Conservation (phyloP, 1,140 invertebrate species). For the Drosophila tani region DNA sequence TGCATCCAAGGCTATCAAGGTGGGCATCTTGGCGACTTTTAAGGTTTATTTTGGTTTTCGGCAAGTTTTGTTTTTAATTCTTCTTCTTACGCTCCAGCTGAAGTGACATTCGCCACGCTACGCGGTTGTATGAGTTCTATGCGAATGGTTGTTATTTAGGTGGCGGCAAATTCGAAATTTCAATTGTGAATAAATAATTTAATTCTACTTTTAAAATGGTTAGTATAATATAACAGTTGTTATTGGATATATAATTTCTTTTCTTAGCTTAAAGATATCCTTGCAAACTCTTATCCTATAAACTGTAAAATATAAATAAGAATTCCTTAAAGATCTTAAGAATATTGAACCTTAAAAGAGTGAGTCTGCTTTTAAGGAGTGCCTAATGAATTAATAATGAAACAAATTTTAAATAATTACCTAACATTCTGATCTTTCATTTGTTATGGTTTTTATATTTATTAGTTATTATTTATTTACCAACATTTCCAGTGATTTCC, state of each 20-base stretch:
- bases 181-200: not conserved
- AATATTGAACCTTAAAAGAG: no score
- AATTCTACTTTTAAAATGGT: not conserved
- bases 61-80: conserved; percentile 33
- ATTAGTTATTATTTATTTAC: not conserved
- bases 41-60: conserved; percentile 13
- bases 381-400: no score
- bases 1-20: conserved; percentile 90
- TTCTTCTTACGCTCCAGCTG: conserved; percentile 53
- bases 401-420: no score
- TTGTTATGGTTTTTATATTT: not conserved
- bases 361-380: no score
- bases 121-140: not conserved
- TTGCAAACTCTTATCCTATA: no score
- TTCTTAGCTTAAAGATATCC: no score
- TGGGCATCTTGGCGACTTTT: conserved; percentile 88
- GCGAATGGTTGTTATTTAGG: not conserved
- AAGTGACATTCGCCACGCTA: conserved; percentile 9
- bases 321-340: no score
- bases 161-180: not conserved
- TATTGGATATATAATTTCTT: no score
- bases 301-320: no score
- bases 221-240: not conserved
- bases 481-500: not conserved
- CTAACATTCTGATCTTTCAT: not conserved